Conservation (phyloP, 2,113 vertebrate genomes). For the Microcebus griseorufus region DNA sequence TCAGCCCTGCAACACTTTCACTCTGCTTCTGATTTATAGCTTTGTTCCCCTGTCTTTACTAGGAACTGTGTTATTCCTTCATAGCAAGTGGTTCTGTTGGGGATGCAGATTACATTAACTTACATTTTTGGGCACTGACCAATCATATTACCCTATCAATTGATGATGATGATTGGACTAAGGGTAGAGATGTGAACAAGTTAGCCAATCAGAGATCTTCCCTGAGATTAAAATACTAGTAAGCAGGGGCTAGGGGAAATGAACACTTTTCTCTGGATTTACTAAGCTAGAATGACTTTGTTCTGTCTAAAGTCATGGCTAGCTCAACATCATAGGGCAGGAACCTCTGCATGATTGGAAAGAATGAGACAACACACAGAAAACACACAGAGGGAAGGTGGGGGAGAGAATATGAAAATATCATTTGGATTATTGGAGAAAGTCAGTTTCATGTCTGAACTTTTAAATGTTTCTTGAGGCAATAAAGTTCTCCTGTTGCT, state of each 20-base stretch:
- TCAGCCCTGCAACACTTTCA: not conserved
- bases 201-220: not conserved
- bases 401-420: not conserved
- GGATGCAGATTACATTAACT: not conserved
- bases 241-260: not conserved
- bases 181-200: not conserved
- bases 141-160: not conserved
- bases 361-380: not conserved
- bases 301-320: not conserved
- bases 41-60: not conserved
- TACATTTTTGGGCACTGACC: not conserved
- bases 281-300: not conserved
- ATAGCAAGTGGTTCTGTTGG: not conserved
- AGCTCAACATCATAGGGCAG: not conserved
- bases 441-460: not conserved
- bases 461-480: constrained; percentile 12
- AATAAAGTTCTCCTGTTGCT: not conserved
- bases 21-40: not conserved
- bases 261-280: not conserved
- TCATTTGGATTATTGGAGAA: constrained; percentile 15
- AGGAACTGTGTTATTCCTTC: not conserved
- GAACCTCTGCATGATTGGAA: not conserved
- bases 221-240: not conserved
- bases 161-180: not conserved
- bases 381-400: not conserved